Percentiles rank a stretch among this genome's conserved stretches.
phyloP scores from a whole-genome alignment of 2,797 vertebrate genomes.

The Dryobates pubescens region DNA sequence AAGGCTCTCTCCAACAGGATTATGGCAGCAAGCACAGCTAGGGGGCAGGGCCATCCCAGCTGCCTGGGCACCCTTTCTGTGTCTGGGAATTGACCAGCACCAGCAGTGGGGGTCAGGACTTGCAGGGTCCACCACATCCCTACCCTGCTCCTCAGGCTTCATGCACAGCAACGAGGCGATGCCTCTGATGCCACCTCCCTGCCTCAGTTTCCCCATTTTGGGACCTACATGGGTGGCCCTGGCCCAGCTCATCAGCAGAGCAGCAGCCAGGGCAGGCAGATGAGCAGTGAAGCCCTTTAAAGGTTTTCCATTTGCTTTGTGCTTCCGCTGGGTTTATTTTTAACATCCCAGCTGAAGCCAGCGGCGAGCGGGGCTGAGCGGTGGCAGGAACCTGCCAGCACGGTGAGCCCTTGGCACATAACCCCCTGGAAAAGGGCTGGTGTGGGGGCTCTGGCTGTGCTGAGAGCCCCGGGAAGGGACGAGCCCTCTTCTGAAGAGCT shows the following conservation, averaged over 20 bases:
- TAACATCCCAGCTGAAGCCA: neutral
- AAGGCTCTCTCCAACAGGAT: neutral
- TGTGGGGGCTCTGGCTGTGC: neutral
- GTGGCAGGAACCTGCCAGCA: constrained; percentile 34
- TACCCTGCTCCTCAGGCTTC: neutral
- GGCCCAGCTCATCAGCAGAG: neutral
- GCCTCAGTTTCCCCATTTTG: neutral
- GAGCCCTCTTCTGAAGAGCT: neutral
- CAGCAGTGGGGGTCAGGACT: neutral
- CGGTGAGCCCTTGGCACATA: neutral
- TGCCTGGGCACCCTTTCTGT: neutral
- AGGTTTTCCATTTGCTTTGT: constrained; percentile 32
- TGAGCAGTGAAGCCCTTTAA: neutral
- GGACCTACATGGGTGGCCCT: fast-evolving
- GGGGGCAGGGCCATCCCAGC: no score
- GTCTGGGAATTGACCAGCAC: neutral
- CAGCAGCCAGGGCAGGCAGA: neutral
- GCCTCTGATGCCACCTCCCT: neutral
- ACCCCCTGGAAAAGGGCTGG: neutral
- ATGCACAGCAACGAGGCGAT: fast-evolving
- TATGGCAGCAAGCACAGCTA: fast-evolving
- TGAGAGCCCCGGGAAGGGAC: fast-evolving
- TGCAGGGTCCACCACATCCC: neutral
- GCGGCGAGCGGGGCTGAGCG: neutral
- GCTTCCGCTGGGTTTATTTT: constrained; percentile 41